Base-by-base conservation (phyloP, 2,113 vertebrate species). In the Ardeotis arabs region DNA sequence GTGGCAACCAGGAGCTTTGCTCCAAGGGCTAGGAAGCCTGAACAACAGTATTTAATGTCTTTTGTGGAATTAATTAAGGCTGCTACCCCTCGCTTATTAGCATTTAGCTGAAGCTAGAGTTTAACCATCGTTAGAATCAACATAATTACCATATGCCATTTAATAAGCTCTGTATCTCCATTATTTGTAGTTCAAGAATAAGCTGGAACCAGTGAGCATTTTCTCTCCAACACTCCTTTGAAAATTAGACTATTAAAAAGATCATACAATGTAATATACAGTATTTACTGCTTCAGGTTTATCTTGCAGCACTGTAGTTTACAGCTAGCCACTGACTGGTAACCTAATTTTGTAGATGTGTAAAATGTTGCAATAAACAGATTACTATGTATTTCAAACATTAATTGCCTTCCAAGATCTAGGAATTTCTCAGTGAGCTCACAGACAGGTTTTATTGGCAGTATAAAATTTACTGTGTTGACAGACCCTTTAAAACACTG, bases 311-410 rank as follows among this genome's bases (percentile, higher is more conserved):
- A 11, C 81, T 56, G 58, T 44, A 45, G 68, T 90, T 95, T 96
- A 91, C 44, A 81, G 41, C 78, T 66, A 90, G 93, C 95, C 95
- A 85, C 94, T 85, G 94, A 77, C 86, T 87, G 89, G 10, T 16
- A 41, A 28, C 49, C 44, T 81, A 73, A 89, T 89, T 97, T 97
- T 87, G 94, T 69, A 87, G 94, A 92, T 74, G 67, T 95, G 90
- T 97, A 98, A 98, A 97, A 95, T 39, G 85, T 69, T 70, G 20
- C 95, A 95, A 93, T 98, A 98, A 98, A 98, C 96, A 98, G 87
- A 95, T 96, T 96, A 96, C 96, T 97, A 53, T 78, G 91, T 95
- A 97, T 97, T 97, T 97, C 97, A 97, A 96, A 87, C 41, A 24
- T 96, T 97, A 97, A 96, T 96, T 97, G 94, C 92, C 77, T 96